phyloP scores from a whole-genome alignment of 2,113 vertebrate genomes.

The Mystacornis crossleyi region DNA sequence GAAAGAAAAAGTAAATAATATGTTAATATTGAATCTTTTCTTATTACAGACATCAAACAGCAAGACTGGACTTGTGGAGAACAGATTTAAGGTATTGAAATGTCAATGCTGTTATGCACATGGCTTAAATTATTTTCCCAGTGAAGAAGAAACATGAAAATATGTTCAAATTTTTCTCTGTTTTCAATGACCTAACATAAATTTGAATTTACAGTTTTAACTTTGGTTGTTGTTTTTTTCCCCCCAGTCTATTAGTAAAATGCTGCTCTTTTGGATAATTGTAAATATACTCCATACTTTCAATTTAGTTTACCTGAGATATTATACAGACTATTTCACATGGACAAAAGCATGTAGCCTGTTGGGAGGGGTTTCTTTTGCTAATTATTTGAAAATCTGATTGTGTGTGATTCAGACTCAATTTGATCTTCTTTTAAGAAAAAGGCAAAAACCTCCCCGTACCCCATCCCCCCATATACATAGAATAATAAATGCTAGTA shows the following conservation, averaged over 20 bases:
- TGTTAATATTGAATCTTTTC: neutral
- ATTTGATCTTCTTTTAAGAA: neutral
- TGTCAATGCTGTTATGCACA: neutral
- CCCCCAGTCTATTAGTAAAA: neutral
- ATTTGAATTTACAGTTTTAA: neutral
- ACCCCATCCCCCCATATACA: accelerated
- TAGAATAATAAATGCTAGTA: neutral
- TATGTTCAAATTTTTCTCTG: neutral
- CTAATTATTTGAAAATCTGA: neutral
- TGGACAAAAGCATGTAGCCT: neutral
- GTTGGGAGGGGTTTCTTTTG: neutral
- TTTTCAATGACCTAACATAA: neutral
- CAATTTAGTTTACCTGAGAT: neutral
- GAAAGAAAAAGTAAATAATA: neutral
- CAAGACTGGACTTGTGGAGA: neutral
- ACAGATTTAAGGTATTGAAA: neutral
- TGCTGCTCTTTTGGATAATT: neutral
- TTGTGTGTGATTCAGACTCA: neutral
- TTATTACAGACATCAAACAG: neutral
- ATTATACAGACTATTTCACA: neutral
- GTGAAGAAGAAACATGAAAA: neutral
- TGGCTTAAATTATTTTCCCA: neutral
- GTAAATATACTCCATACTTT: neutral
- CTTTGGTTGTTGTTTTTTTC: neutral
- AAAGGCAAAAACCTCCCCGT: neutral